Percentiles rank a stretch among this genome's conserved stretches.
phyloP scores from a whole-genome alignment of 2,113 vertebrate genomes.

The Noctilio leporinus region DNA sequence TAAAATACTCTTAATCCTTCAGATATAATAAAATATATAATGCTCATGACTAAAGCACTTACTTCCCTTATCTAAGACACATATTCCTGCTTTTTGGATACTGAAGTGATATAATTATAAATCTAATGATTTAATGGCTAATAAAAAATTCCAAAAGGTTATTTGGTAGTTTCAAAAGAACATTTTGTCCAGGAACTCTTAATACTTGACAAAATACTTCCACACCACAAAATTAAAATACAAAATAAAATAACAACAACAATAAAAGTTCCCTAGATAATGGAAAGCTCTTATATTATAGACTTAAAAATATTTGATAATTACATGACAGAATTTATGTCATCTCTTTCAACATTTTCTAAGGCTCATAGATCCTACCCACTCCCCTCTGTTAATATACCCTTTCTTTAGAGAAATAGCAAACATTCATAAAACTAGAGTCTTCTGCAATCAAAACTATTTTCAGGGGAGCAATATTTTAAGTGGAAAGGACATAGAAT shows the following conservation, averaged over 20 bases:
- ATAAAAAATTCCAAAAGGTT: neutral
- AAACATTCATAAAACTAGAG: neutral
- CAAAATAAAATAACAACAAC: neutral
- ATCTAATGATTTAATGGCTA: neutral
- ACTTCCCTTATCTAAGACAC: neutral
- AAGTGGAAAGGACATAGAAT: neutral
- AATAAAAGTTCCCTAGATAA: neutral
- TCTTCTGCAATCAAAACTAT: neutral
- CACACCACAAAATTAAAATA: neutral
- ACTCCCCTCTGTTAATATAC: neutral
- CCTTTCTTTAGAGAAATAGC: neutral
- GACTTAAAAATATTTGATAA: neutral
- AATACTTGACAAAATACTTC: neutral
- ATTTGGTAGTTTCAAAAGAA: neutral
- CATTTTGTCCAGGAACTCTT: neutral
- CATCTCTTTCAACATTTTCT: neutral
- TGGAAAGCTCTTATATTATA: neutral
- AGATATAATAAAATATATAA: neutral
- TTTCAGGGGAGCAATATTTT: neutral
- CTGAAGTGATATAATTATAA: neutral
- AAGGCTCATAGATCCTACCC: neutral
- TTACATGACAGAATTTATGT: neutral
- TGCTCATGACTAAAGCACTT: neutral
- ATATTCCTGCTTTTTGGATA: neutral
- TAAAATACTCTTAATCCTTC: neutral